These are phyloP conservation scores for Albula glossodonta DNA, from an alignment of 2,113 vertebrate species.

Conservation along the genomic window DNA sequence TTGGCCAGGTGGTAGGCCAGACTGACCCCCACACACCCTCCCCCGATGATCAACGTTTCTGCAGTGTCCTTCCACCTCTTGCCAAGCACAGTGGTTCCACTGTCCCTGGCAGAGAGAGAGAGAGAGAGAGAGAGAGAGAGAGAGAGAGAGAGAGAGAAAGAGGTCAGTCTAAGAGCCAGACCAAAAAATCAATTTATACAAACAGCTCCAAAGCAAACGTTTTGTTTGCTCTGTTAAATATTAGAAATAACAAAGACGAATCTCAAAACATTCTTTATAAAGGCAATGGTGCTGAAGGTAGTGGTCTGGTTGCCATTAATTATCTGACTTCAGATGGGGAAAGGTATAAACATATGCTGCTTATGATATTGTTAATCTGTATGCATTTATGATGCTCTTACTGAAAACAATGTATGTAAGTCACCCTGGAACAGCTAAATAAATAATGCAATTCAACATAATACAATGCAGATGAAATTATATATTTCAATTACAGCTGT, in stretches of 20 bases:
- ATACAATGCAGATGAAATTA: neutral
- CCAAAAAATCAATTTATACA: too few species aligned
- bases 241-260: neutral
- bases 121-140: neutral
- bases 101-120: slow-evolving; percentile 45
- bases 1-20: slow-evolving; percentile 94
- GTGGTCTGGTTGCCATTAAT: too few species aligned
- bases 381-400: neutral
- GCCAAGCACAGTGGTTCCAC: slow-evolving; percentile 47
- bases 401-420: neutral
- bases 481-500: too few species aligned
- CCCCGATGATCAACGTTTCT: slow-evolving; percentile 89
- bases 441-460: neutral
- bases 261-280: neutral
- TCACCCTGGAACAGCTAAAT: neutral
- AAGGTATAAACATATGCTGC: too few species aligned
- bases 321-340: too few species aligned
- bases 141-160: neutral
- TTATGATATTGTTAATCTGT: too few species aligned
- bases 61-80: slow-evolving; percentile 84
- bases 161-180: neutral
- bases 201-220: neutral
- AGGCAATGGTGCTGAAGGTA: too few species aligned
- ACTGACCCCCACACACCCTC: slow-evolving; percentile 91
- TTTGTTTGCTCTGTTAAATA: neutral